These are phyloP conservation scores for Lophura nycthemera DNA, from an alignment of 2,113 vertebrate species.

Conservation along the genomic window DNA sequence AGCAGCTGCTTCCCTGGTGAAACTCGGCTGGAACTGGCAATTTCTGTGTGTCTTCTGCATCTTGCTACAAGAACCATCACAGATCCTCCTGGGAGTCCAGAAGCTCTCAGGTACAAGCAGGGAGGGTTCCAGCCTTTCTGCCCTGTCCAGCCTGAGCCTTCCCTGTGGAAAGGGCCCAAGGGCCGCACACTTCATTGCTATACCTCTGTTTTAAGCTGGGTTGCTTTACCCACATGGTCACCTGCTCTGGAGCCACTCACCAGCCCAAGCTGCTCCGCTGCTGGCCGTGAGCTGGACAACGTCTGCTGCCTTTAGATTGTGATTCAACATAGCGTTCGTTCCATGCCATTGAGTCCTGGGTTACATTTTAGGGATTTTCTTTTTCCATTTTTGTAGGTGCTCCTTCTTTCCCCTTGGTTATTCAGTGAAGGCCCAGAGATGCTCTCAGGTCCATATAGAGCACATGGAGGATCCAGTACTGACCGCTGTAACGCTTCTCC, in stretches of 20 bases:
- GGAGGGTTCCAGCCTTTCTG: background rate
- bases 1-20: background rate
- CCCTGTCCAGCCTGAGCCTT: background rate
- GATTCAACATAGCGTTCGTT: background rate
- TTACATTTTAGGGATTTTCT: background rate
- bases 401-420: background rate
- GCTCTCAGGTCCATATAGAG: accelerated
- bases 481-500: background rate
- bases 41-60: accelerated
- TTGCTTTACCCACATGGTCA: background rate
- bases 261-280: background rate
- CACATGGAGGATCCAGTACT: background rate
- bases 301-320: background rate
- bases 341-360: background rate
- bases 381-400: background rate
- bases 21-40: background rate
- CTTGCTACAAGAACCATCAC: background rate
- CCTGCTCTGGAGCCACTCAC: background rate
- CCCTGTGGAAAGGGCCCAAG: background rate
- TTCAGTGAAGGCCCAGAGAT: background rate
- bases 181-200: background rate
- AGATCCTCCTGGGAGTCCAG: background rate
- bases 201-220: background rate
- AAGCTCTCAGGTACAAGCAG: background rate
- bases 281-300: background rate